Base-by-base conservation (phyloP, 2,888 invertebrate genomes). In the Cryptocephalus moraei region DNA sequence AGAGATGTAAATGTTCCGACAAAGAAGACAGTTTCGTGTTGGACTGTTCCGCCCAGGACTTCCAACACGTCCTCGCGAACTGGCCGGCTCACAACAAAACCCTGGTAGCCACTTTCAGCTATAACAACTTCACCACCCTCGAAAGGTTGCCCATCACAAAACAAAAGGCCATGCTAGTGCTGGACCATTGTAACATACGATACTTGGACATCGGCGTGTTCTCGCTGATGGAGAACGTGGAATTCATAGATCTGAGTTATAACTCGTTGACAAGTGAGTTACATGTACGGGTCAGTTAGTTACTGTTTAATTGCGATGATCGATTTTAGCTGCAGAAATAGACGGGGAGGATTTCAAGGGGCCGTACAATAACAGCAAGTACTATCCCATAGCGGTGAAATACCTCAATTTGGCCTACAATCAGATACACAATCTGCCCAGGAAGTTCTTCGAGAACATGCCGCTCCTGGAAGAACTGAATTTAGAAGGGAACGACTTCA, bases 331-430 rank as follows among this genome's bases (percentile, higher is more conserved):
- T n/a, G 80, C 81, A 46, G 75, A 77, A 38, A 62, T 84, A 36
- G 71, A 75, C 42, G 73, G 79, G 13, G 81, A 82, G 56, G 76
- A 82, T 48, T 84, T 84, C 66, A 79, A 79, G 60, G 84, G 84
- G 0, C 78, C 78, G 0, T 82, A 80, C 63, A 74, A 74, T 49
- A 68, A 73, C 46, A 68, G 69, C 13, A 46, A 44, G 1, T 82
- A 78, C 65, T 74, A 75, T 51, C 76, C 76, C 43, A 78, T 84
- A 38, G 73, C 73, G 1, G 56, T 84, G 47, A 74, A 77, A 59
- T 75, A 79, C 9, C 64, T 84, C 32, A 78, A 81, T 62, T 68
- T 84, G 36, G 79, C 80, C 12, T 75, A 79, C 64, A 84, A 84
- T 63, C 64, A 74, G 58, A 78, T 84, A 45, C 77, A 78, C 57